Percentiles rank a stretch among this genome's conserved stretches.
Conservation (phyloP, 2,888 invertebrate species). For the Trichogramma evanescens region DNA sequence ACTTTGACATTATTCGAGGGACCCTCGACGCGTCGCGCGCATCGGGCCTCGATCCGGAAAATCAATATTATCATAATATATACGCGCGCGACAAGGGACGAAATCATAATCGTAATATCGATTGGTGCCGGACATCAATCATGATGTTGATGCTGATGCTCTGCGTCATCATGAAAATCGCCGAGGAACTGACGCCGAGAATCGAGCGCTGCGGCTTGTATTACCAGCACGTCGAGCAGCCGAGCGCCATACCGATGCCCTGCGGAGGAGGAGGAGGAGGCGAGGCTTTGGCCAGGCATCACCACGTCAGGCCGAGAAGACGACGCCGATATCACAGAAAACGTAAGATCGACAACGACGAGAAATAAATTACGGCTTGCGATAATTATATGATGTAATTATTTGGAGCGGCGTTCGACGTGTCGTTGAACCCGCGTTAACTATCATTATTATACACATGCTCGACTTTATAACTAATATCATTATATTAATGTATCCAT, state of each 20-base stretch:
- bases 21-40: neutral
- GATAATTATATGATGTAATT: too few species aligned
- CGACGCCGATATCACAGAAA: slow-evolving; percentile 32
- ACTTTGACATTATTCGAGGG: neutral
- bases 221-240: slow-evolving; percentile 28
- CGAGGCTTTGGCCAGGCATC: slow-evolving; percentile 22
- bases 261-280: slow-evolving; percentile 28
- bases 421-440: too few species aligned
- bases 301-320: slow-evolving; percentile 23
- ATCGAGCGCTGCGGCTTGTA: slow-evolving; percentile 44
- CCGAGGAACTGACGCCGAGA: slow-evolving; percentile 40
- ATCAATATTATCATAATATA: neutral
- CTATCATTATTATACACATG: too few species aligned
- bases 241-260: slow-evolving; percentile 27
- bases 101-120: neutral
- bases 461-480: too few species aligned
- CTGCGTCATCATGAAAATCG: slow-evolving; percentile 59
- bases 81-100: neutral
- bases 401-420: too few species aligned
- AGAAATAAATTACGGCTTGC: too few species aligned
- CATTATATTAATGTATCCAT: too few species aligned
- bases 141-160: slow-evolving; percentile 55
- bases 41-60: neutral
- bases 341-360: slow-evolving; percentile 31
- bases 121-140: neutral